Evolutionary conservation across 2,113 vertebrate species (phyloP).

Genomic region (Corythoichthys haematopterus): DNA sequence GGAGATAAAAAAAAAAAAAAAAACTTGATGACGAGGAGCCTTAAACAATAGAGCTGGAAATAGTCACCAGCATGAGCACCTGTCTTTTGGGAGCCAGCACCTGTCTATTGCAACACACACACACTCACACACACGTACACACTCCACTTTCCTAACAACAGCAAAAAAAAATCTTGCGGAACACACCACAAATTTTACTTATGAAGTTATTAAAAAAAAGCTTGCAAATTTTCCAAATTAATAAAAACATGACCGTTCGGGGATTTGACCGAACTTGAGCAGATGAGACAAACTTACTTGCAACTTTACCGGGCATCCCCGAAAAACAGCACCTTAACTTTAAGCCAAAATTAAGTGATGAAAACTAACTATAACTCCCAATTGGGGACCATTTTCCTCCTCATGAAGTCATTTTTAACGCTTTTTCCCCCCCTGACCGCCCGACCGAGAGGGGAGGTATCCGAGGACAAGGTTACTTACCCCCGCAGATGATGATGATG

Average conservation of each 20-base stretch:
- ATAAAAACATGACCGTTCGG: too few species aligned
- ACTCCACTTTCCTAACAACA: not conserved
- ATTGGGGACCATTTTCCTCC: conserved; percentile 11
- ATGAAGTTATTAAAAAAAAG: too few species aligned
- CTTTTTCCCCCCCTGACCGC: conserved; percentile 34
- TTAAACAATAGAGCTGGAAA: conserved; percentile 64
- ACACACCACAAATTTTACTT: not conserved
- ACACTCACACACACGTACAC: conserved; percentile 8
- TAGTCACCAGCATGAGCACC: conserved; percentile 73
- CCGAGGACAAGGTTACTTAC: conserved; percentile 51
- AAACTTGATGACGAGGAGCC: conserved; percentile 46
- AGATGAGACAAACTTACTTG: too few species aligned
- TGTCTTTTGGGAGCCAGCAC: conserved; percentile 83
- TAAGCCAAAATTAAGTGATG: too few species aligned
- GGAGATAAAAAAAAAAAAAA: conserved; percentile 15
- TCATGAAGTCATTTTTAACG: conserved; percentile 37
- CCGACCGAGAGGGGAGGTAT: conserved; percentile 57
- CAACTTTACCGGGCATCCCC: too few species aligned
- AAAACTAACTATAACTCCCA: too few species aligned
- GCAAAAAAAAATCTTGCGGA: not conserved
- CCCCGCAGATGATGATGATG: not conserved
- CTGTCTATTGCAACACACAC: conserved; percentile 74
- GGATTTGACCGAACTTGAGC: too few species aligned
- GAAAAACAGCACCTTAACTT: too few species aligned
- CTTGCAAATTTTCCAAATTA: too few species aligned